These are phyloP conservation scores for Drosophila grimshawi DNA, from an alignment of 1,140 invertebrate species.

Conservation along the genomic window DNA sequence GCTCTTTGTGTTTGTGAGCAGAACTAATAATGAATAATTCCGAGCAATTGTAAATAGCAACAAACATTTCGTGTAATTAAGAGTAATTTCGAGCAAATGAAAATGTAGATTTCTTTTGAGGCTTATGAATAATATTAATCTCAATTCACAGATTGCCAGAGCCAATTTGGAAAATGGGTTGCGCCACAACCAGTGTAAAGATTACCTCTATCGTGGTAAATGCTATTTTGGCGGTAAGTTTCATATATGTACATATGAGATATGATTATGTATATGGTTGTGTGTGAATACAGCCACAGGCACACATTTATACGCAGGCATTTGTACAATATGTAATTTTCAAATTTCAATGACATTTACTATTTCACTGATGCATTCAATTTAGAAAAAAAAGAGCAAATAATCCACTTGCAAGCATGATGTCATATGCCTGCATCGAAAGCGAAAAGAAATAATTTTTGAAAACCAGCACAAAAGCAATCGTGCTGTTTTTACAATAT, in stretches of 20 bases:
- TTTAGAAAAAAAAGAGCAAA: slow-evolving; percentile 22
- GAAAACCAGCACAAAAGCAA: slow-evolving; percentile 9
- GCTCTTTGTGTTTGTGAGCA: neutral
- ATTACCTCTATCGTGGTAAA: slow-evolving; percentile 69
- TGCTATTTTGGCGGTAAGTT: slow-evolving; percentile 80
- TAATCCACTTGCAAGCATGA: slow-evolving; percentile 37
- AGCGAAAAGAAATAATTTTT: slow-evolving; percentile 23
- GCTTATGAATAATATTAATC: neutral
- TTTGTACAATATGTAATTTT: neutral
- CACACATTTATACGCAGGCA: neutral
- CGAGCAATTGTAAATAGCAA: neutral
- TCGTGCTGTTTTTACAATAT: slow-evolving; percentile 1
- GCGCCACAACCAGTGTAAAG: slow-evolving; percentile 74
- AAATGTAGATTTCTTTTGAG: neutral
- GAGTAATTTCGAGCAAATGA: neutral
- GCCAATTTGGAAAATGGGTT: slow-evolving; percentile 65
- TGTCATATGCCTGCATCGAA: slow-evolving; percentile 23
- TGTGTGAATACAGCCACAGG: neutral
- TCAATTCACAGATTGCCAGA: slow-evolving; percentile 24
- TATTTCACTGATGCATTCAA: slow-evolving; percentile 23
- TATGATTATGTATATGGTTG: slow-evolving; percentile 2
- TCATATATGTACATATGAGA: slow-evolving; percentile 12
- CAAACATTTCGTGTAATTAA: slow-evolving; percentile 4
- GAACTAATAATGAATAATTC: slow-evolving; percentile 27
- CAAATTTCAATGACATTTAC: slow-evolving; percentile 24